Evolutionary conservation across 2,113 vertebrate species (phyloP), one percentile per base, ranked within the genome.

Genomic region (Chascanopsetta lugubris): DNA sequence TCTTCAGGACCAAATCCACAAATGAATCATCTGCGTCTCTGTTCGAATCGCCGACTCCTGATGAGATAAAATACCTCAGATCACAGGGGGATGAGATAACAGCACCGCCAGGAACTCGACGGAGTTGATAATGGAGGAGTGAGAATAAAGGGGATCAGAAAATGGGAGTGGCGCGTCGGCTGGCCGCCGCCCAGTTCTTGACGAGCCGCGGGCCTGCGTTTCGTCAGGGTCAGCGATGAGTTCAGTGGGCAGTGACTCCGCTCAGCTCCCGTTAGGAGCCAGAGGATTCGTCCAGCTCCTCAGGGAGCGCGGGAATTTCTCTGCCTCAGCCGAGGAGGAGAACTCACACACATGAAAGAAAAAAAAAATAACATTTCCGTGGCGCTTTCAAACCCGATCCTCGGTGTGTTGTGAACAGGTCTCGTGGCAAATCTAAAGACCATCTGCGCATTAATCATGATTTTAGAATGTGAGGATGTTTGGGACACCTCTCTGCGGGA

Each of bases 191-290:
- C 45, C 8, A 43, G 15, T 25, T 54, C 38, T 61, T 58, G 21
- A n/a, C 24, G 10, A 66, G 71, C 61, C 66, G 8, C 24, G 10
- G 63, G 71, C 61, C 66, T 83, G 61, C 3, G 12, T 75, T 77
- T 61, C 63, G 80, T 85, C 63, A 48, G 77, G 32, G 63, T 75
- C 47, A 72, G 38, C 8, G 17, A 42, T 42, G 38, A 42, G 15
- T 42, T 42, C 38, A n/a, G 46, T 50, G 45, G 68, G 57, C 26
- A 75, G 59, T n/a, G 55, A 70, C 57, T 12, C 43, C 57, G 42
- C 25, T 60, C 12, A 59, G 30, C 9, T 42, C 20, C 15, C 51
- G 30, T n/a, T n/a, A n/a, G n/a, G n/a, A n/a, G n/a, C n/a, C n/a
- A n/a, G n/a, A n/a, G n/a, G n/a, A n/a, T n/a, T n/a, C n/a, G n/a